phyloP scores from a whole-genome alignment of 2,888 invertebrate species.

The Pemphredon lugubris region DNA sequence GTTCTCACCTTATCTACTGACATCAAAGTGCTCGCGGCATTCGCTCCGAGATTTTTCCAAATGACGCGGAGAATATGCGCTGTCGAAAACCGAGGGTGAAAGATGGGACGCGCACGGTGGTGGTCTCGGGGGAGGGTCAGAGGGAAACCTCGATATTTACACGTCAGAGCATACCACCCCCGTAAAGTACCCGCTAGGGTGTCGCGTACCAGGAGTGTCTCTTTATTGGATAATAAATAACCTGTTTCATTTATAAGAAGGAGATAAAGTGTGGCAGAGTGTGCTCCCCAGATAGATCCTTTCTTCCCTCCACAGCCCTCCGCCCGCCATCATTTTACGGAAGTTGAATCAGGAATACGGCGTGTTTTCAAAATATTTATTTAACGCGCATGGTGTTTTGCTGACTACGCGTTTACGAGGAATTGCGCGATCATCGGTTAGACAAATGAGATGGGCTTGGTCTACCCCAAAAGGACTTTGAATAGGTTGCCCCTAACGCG shows the following conservation, averaged over 20 bases:
- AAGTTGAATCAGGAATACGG: slow-evolving; percentile 11
- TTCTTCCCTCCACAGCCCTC: background rate
- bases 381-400: slow-evolving; percentile 17
- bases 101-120: slow-evolving; percentile 47
- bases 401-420: background rate
- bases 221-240: slow-evolving; percentile 78
- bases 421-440: slow-evolving; percentile 2
- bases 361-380: slow-evolving; percentile 43
- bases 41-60: slow-evolving; percentile 19
- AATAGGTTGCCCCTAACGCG: too few relatives aligned
- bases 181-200: slow-evolving; percentile 62
- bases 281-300: slow-evolving; percentile 46
- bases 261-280: slow-evolving; percentile 67
- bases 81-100: slow-evolving; percentile 54
- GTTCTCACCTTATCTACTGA: background rate
- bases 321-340: slow-evolving; percentile 14
- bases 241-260: slow-evolving; percentile 75
- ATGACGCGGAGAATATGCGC: slow-evolving; percentile 24
- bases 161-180: slow-evolving; percentile 65
- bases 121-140: slow-evolving; percentile 55
- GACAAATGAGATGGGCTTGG: slow-evolving; percentile 28
- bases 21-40: slow-evolving; percentile 10
- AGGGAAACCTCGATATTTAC: slow-evolving; percentile 69
- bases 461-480: too few relatives aligned
- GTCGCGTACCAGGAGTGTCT: slow-evolving; percentile 68